phyloP scores from a whole-genome alignment of 2,797 vertebrate genomes.

The Aphelocoma californica region DNA sequence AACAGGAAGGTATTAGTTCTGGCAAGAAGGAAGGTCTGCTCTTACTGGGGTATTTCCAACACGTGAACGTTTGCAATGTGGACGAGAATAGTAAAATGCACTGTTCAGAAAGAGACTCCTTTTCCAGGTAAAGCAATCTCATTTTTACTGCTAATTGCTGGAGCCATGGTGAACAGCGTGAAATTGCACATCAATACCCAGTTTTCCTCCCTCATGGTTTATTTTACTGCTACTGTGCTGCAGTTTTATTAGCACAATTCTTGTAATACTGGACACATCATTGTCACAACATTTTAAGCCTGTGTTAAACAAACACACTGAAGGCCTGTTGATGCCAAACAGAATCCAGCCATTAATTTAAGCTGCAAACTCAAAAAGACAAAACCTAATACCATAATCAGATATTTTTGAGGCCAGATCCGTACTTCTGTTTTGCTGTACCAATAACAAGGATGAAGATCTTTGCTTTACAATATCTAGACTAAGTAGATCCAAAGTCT shows the following conservation, averaged over 20 bases:
- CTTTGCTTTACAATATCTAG: not conserved
- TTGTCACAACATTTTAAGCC: not conserved
- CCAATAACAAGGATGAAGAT: accelerated
- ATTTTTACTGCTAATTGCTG: not conserved
- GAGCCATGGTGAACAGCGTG: not conserved
- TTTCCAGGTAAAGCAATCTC: not conserved
- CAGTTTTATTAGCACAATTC: not conserved
- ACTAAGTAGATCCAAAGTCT: not conserved
- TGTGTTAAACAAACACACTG: not conserved
- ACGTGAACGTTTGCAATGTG: accelerated
- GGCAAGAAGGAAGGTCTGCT: not conserved
- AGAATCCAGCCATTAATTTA: not conserved
- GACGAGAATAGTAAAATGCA: not conserved
- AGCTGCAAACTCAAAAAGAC: not conserved
- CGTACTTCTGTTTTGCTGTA: not conserved
- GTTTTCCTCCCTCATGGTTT: not conserved
- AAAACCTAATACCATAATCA: not conserved
- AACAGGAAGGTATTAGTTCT: not conserved
- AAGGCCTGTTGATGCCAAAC: not conserved
- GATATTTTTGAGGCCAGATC: not conserved
- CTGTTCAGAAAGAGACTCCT: not conserved
- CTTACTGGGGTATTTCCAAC: not conserved
- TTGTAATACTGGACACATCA: not conserved
- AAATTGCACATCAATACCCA: not conserved
- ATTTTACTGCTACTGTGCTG: not conserved